Evolutionary conservation across 1,140 invertebrate genomes (phyloP).

Genomic region (Drosophila prosaltans): DNA sequence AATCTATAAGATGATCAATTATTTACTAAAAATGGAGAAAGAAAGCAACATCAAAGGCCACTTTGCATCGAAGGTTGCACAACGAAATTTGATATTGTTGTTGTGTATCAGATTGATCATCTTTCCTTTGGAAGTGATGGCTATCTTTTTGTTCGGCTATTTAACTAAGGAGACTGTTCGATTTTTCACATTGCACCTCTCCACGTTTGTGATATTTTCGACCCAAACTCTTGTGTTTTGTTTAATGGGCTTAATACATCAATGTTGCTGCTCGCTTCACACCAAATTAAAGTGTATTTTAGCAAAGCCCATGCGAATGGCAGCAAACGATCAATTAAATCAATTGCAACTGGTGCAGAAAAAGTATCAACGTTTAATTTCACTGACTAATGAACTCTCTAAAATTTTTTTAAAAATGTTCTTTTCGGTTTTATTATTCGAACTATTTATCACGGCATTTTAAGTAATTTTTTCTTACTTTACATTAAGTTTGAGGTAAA

Average conservation of each 20-base stretch:
- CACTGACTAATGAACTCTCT: neutral
- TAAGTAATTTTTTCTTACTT: neutral
- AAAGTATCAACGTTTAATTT: neutral
- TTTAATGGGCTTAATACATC: neutral
- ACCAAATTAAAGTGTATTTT: neutral
- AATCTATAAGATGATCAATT: constrained; percentile 12
- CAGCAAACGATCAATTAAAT: neutral
- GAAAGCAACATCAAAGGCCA: neutral
- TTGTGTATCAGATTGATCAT: neutral
- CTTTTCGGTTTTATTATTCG: neutral
- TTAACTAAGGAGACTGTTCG: too few species aligned
- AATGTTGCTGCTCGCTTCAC: neutral
- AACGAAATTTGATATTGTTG: neutral
- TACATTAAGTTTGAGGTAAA: too few species aligned
- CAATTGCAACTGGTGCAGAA: neutral
- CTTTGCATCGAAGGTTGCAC: neutral
- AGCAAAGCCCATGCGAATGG: neutral
- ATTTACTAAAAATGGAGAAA: constrained; percentile 14
- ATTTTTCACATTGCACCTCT: neutral
- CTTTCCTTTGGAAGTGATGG: neutral
- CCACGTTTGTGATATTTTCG: neutral
- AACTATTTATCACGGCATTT: neutral
- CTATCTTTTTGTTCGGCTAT: too few species aligned
- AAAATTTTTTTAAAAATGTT: neutral
- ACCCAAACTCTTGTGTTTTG: neutral